Percentiles rank a stretch among this genome's conserved stretches.
Evolutionary conservation across 2,888 invertebrate species (phyloP).

Genomic region (Gryllus longicercus): DNA sequence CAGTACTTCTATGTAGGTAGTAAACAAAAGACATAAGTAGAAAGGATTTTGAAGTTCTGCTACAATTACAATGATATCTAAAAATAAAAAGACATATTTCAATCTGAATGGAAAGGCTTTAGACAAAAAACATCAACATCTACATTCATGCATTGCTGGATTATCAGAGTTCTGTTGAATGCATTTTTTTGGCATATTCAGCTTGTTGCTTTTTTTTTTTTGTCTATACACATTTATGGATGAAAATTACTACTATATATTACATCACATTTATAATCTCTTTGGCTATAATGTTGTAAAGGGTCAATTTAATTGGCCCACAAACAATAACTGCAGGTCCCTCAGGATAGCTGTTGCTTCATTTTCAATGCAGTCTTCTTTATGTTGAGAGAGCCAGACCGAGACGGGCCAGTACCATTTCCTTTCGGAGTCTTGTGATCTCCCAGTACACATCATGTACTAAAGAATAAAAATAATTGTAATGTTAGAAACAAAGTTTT

Average conservation of each 20-base stretch:
- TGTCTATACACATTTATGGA: slow-evolving; percentile 11
- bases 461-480: slow-evolving; percentile 45
- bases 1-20: background rate
- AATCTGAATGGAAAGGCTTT: background rate
- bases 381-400: slow-evolving; percentile 53
- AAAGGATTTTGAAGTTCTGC: background rate
- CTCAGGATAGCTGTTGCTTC: background rate
- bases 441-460: slow-evolving; percentile 73
- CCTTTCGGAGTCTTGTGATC: slow-evolving; percentile 65
- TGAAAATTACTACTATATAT: slow-evolving; percentile 11
- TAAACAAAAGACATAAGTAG: background rate
- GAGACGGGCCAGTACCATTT: slow-evolving; percentile 69
- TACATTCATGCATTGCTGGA: background rate
- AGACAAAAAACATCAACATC: background rate
- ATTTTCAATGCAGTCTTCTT: background rate
- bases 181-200: slow-evolving; percentile 1
- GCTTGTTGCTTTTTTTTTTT: background rate
- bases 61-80: background rate
- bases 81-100: background rate
- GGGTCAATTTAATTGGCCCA: background rate
- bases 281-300: slow-evolving; percentile 25
- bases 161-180: background rate
- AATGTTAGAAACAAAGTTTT: background rate
- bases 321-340: background rate
- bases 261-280: slow-evolving; percentile 23